Base-by-base conservation (phyloP, 2,888 invertebrate genomes). In the Odontomyia ornata region DNA sequence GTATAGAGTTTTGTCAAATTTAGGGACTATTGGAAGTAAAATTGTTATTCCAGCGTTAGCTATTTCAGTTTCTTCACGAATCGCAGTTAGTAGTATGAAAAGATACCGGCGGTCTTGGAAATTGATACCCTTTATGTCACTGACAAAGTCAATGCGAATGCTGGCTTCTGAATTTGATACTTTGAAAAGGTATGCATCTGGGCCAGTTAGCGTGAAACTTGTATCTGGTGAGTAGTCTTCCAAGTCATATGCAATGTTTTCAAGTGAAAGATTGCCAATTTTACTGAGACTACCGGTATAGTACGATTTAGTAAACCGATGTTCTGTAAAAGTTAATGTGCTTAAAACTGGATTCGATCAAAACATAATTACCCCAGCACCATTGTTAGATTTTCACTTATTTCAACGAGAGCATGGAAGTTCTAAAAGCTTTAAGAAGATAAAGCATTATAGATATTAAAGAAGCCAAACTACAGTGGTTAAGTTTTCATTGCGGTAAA, bases 11-110 rank as follows among this genome's bases (percentile, higher is more conserved):
- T 77, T 43, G 5, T 62, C 67, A 27, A 77, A 77, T 69, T 36
- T 69, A 25, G 76, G 76, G 4, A 69, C 30, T 1, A 47, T 67
- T 28, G 76, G 67, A 13, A 76, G 25, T 23, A 64, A 46, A 30
- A 79, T 75, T 30, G 77, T 52, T 18, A 79, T 36, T 21, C 76
- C 76, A 18, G 77, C 67, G n/a, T 60, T 64, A 25, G 75, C 76
- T 15, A 36, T 76, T 30, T 36, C 36, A 27, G 77, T 64, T n/a
- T 77, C 76, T n/a, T 77, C 76, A 60, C 80, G 76, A 18, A 76
- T 77, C 0, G 83, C 82, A 5, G 60, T 73, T 9, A 82, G 27
- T 5, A 79, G 75, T 7, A 82, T 18, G 15, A 79, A 80, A 11
- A 82, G 13, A 60, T 78, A 79, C 11, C 67, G 77, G 13, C 77